A percentile compares a stretch with the other conserved stretches of the same genome.
phyloP scores from a whole-genome alignment of 2,888 invertebrate genomes.

The Lasioglossum oenotherae region DNA sequence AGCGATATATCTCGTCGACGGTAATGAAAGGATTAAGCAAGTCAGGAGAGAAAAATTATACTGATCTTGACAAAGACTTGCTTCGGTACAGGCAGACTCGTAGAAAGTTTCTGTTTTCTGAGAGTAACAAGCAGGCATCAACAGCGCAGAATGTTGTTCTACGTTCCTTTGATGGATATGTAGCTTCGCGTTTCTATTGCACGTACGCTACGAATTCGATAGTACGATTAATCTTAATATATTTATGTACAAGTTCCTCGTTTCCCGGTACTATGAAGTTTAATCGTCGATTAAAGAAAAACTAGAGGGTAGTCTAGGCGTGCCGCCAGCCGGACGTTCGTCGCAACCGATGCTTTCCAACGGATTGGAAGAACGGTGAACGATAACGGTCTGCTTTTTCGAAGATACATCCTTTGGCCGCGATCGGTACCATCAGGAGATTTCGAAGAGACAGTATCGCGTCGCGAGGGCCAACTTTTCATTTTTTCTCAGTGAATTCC shows the following conservation, averaged over 20 bases:
- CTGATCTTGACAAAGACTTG: background rate
- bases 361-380: background rate
- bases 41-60: background rate
- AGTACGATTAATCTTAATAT: conserved; percentile 78
- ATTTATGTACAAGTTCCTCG: conserved; percentile 83
- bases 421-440: background rate
- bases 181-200: background rate
- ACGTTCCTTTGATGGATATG: background rate
- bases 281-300: conserved; percentile 69
- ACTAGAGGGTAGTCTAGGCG: conserved; percentile 71
- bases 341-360: conserved; percentile 17
- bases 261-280: conserved; percentile 77
- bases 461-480: background rate
- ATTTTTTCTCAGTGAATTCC: conserved; percentile 14
- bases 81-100: background rate
- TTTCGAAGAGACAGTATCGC: background rate
- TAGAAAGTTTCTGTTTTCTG: background rate
- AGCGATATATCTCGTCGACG: too few species aligned
- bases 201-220: conserved; percentile 72
- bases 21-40: too few species aligned
- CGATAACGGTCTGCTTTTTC: background rate
- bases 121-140: background rate
- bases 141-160: background rate
- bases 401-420: background rate
- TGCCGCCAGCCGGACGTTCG: conserved; percentile 48